Base-by-base conservation (phyloP, 2,888 invertebrate genomes). In the Pandemis cinnamomeana region DNA sequence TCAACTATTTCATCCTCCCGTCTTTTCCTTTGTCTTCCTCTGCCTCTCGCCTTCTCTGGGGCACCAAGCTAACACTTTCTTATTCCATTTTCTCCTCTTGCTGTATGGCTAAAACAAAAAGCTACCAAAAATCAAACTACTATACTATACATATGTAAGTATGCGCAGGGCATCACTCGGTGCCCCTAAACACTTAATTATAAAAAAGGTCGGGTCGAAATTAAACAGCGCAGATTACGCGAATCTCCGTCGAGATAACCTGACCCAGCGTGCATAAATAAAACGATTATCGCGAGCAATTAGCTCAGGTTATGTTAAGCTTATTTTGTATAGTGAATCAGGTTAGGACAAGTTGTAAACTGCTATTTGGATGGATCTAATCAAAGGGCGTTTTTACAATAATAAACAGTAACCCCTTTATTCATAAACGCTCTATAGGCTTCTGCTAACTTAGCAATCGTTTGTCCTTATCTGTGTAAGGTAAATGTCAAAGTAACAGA, bases 261-360 rank as follows among this genome's bases (percentile, higher is more conserved):
- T 71, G 58, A 67, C 53, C 60, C 67, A 53, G 67, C 67, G 60
- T 72, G 67, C 61, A 75, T 75, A 62, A 76, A 72, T 58, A 72
- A 72, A 77, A 46, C 72, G 76, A 77, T 77, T 78, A 78, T 76
- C 76, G 64, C 75, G 71, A 66, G 73, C 77, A 78, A 77, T 77
- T 77, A 76, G 70, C 73, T 69, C 60, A 7, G 53, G 51, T 67
- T 51, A 66, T 75, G 73, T 71, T 58, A 11, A 58, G 11, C 27
- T 58, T 58, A n/a, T n/a, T 51, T 7, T 55, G 55, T 55, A 20
- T 55, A 55, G 55, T 55, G 55, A 51, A n/a, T 55, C 20, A 55
- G 20, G 15, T 55, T 20, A 20, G 3, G 55, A 46, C 10, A 46
- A 11, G 11, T 46, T 11, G 46, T 46, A 46, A 46, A 11, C 46